A percentile compares a stretch with the other conserved stretches of the same genome.
These are phyloP conservation scores for Drosophila sulfurigaster DNA, from an alignment of 1,140 invertebrate species.

Conservation along the genomic window DNA sequence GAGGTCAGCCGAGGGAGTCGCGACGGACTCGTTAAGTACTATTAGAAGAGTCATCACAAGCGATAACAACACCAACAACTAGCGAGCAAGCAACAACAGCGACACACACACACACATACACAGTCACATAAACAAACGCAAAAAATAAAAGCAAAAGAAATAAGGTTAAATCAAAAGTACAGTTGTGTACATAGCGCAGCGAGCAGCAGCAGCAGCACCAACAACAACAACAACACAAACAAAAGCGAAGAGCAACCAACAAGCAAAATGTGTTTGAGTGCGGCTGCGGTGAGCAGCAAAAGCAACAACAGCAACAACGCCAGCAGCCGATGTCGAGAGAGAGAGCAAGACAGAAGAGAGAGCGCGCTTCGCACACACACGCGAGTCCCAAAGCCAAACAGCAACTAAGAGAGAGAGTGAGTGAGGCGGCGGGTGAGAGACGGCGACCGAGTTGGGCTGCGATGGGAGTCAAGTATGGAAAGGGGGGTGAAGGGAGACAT, in stretches of 20 bases:
- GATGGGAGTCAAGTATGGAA: constrained; percentile 1
- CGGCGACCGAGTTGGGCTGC: constrained; percentile 42
- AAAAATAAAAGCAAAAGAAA: constrained; percentile 73
- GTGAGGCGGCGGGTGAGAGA: constrained; percentile 31
- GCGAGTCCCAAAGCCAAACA: constrained; percentile 64
- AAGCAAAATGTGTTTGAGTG: constrained; percentile 81
- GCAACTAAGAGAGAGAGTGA: constrained; percentile 38
- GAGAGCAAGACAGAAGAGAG: constrained; percentile 70
- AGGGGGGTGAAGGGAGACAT: not conserved
- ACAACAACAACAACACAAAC: constrained; percentile 73
- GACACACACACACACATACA: constrained; percentile 39
- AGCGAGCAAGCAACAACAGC: constrained; percentile 36
- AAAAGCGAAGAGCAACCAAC: constrained; percentile 65
- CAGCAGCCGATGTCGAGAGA: constrained; percentile 42
- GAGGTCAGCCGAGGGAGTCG: constrained; percentile 18
- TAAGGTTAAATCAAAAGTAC: constrained; percentile 84
- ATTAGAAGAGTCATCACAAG: constrained; percentile 43
- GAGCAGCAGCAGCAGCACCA: constrained; percentile 73
- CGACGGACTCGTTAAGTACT: constrained; percentile 16
- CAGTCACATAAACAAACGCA: constrained; percentile 26
- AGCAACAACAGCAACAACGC: constrained; percentile 33
- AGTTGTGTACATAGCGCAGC: constrained; percentile 81
- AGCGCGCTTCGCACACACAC: constrained; percentile 75
- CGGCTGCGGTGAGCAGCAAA: constrained; percentile 72
- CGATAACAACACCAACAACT: constrained; percentile 51